Percentiles rank a stretch among this genome's conserved stretches.
These are phyloP conservation scores for Lasioglossum vierecki DNA, from an alignment of 2,888 invertebrate genomes.

Conservation along the genomic window DNA sequence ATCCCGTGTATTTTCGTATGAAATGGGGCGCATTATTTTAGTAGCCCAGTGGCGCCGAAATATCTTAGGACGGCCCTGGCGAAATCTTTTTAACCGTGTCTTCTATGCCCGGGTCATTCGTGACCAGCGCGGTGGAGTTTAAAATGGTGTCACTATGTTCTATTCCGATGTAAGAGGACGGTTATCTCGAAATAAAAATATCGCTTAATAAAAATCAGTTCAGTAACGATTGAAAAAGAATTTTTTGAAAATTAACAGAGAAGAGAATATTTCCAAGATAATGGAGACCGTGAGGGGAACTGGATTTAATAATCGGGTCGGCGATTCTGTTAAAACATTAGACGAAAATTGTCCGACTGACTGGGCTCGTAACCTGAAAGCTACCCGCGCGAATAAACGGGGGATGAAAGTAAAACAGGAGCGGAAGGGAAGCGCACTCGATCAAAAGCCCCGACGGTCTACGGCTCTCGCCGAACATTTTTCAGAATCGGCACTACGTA, in stretches of 20 bases:
- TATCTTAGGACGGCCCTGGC: no score
- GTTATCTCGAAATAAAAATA: no score
- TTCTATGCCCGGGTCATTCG: no score
- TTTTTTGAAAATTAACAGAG: background rate
- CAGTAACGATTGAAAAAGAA: no score
- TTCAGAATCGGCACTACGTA: constrained; percentile 44
- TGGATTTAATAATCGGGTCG: background rate
- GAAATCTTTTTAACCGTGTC: no score
- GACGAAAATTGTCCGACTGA: background rate
- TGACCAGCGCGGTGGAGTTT: no score
- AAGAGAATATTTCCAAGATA: background rate
- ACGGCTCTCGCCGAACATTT: constrained; percentile 23
- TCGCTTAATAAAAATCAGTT: no score
- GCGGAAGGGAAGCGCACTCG: background rate
- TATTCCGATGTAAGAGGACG: no score
- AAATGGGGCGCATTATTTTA: no score
- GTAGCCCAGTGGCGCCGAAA: no score
- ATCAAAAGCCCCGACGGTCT: constrained; percentile 22
- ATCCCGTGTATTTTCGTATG: no score
- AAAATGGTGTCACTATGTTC: no score
- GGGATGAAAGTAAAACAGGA: background rate
- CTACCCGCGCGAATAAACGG: background rate
- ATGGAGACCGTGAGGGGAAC: background rate
- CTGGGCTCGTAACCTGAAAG: background rate
- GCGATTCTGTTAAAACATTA: background rate